Base-by-base conservation (phyloP, 2,113 vertebrate species). In the Aspiorhynchus laticeps region DNA sequence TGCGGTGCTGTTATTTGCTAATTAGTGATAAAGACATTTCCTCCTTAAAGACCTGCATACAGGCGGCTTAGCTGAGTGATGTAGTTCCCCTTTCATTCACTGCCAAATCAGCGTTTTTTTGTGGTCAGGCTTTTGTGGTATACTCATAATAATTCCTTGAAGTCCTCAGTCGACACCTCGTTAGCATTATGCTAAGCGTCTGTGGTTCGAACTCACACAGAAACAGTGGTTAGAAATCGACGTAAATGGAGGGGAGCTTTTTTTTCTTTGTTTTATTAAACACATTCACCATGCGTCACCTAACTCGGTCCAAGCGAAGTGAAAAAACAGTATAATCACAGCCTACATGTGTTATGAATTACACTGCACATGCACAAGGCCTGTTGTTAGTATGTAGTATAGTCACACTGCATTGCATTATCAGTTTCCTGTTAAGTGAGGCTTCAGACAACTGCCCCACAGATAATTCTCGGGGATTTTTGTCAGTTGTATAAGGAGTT, bases 131-230 rank as follows among this genome's bases (percentile, higher is more conserved):
- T 87, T 92, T 90, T 89, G 65, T 88, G 86, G 81, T 53, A 69
- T 61, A 69, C 85, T 85, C 28, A 19, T 59, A 83, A 80, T 89
- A 83, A 79, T 89, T 87, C 90, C 80, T 77, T 91, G 90, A 91
- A 89, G 90, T 90, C 89, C 84, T 92, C 90, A 63, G 74, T 91
- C 91, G 80, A 91, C 92, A 90, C 89, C 71, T 86, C 79, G 9
- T 87, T 88, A 85, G 89, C 88, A 89, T 90, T 90, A 89, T 91
- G 88, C 84, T 81, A 56, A 84, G 80, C 67, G 80, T 91, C 88
- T 89, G 85, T 71, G 84, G 83, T 53, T 85, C n/a, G 14, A 14
- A 11, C 82, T 81, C 53, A 61, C 78, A 48, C 51, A 41, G 75
- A 28, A 86, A 77, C 36, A 36, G 53, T 69, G 46, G 53, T 46